A percentile compares a stretch with the other conserved stretches of the same genome.
Conservation (phyloP, 2,113 vertebrate genomes). For the Saccopteryx bilineata region DNA sequence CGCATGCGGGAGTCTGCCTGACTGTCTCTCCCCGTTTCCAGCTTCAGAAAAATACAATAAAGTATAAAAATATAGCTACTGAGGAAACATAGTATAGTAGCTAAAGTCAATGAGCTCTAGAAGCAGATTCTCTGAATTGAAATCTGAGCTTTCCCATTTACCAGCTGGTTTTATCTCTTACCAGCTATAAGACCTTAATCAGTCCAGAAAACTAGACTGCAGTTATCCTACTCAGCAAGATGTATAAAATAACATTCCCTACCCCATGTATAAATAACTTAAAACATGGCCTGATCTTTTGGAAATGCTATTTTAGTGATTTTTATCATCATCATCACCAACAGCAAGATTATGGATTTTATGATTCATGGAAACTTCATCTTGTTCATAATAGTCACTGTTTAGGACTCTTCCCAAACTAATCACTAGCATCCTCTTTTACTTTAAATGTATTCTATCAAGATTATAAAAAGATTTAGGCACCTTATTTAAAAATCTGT, state of each 20-base stretch:
- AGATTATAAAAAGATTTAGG: background rate
- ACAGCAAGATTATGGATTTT: background rate
- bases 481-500: background rate
- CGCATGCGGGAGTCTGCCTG: too few species aligned
- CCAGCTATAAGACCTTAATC: background rate
- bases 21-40: too few species aligned
- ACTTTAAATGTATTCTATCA: background rate
- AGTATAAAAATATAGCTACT: background rate
- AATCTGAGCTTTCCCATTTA: background rate
- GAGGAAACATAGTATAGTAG: background rate
- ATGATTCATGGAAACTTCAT: background rate
- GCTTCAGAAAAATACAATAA: slow-evolving; percentile 66
- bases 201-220: background rate
- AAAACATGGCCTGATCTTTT: background rate
- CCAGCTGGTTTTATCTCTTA: background rate
- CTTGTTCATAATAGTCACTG: background rate
- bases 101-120: background rate
- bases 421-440: background rate
- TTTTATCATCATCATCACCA: background rate
- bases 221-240: background rate
- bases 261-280: background rate
- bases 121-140: background rate
- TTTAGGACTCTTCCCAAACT: background rate
- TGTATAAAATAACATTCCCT: background rate
- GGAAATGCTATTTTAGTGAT: background rate